Percentiles rank a stretch among this genome's conserved stretches.
Conservation (phyloP, 2,888 invertebrate species). For the Spialia ferax region DNA sequence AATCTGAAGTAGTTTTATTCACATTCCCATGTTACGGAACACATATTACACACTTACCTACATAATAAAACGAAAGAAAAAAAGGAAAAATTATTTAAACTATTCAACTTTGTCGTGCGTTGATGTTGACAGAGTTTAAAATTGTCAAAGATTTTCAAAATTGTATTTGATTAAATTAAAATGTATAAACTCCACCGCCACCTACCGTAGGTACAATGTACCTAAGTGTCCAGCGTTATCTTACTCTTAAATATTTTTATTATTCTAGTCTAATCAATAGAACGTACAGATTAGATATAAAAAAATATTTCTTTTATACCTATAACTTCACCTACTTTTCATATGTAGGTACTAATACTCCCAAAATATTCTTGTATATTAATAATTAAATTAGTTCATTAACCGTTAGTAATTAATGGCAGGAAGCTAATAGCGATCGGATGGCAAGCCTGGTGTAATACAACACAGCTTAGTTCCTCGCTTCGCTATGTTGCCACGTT, state of each 20-base stretch:
- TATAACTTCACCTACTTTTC: background rate
- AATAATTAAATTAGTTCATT: background rate
- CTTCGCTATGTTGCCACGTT: background rate
- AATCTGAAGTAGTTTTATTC: slow-evolving; percentile 80
- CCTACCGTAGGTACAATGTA: too few relatives aligned
- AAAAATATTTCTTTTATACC: too few relatives aligned
- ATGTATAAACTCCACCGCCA: too few relatives aligned
- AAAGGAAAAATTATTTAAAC: background rate
- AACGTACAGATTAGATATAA: too few relatives aligned
- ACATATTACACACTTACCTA: slow-evolving; percentile 5
- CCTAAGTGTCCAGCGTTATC: too few relatives aligned
- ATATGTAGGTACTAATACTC: too few relatives aligned
- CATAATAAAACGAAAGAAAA: background rate
- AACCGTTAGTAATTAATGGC: slow-evolving; percentile 5
- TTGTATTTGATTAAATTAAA: too few relatives aligned
- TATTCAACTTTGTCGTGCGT: background rate
- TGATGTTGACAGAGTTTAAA: too few relatives aligned
- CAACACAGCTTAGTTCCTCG: background rate
- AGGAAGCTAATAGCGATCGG: slow-evolving; percentile 66
- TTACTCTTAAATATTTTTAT: too few relatives aligned
- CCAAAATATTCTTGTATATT: too few relatives aligned
- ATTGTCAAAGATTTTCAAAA: too few relatives aligned
- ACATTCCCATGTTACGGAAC: slow-evolving; percentile 66
- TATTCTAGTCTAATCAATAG: too few relatives aligned
- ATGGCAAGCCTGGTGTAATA: slow-evolving; percentile 57